Conservation (phyloP, 2,888 invertebrate species). For the Spodoptera exigua region DNA sequence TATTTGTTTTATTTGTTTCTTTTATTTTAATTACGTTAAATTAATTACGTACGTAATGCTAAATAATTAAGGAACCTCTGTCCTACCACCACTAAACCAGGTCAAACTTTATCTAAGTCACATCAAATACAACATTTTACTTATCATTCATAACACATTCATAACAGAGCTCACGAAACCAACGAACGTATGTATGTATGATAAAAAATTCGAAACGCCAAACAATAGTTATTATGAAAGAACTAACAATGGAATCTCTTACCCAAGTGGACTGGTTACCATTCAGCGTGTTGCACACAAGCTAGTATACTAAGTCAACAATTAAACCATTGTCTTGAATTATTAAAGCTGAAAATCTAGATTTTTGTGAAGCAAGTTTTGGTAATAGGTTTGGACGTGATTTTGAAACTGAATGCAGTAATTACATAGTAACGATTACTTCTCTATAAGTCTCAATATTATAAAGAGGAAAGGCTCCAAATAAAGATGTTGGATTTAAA, state of each 20-base stretch:
- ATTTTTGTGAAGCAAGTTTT: neutral
- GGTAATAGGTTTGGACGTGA: neutral
- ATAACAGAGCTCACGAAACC: constrained; percentile 9
- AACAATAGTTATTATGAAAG: constrained; percentile 66
- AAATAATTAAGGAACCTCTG: too few relatives aligned
- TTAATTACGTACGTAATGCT: too few relatives aligned
- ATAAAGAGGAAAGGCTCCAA: too few relatives aligned
- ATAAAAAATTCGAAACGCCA: constrained; percentile 49
- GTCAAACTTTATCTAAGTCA: neutral
- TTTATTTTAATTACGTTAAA: too few relatives aligned
- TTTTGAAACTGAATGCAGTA: too few relatives aligned
- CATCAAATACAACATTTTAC: neutral
- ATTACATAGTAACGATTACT: too few relatives aligned
- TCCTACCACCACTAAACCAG: neutral
- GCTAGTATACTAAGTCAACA: constrained; percentile 20
- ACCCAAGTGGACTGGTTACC: constrained; percentile 49
- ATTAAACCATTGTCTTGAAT: constrained; percentile 47
- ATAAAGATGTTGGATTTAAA: too few relatives aligned
- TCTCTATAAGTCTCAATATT: too few relatives aligned
- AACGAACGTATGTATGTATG: constrained; percentile 9
- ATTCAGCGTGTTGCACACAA: constrained; percentile 45
- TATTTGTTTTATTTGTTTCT: too few relatives aligned
- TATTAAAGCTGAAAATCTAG: constrained; percentile 28
- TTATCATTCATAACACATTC: neutral
- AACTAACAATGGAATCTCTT: constrained; percentile 60